phyloP scores from a whole-genome alignment of 2,888 invertebrate species.

The Pycnomerus fuliginosus region DNA sequence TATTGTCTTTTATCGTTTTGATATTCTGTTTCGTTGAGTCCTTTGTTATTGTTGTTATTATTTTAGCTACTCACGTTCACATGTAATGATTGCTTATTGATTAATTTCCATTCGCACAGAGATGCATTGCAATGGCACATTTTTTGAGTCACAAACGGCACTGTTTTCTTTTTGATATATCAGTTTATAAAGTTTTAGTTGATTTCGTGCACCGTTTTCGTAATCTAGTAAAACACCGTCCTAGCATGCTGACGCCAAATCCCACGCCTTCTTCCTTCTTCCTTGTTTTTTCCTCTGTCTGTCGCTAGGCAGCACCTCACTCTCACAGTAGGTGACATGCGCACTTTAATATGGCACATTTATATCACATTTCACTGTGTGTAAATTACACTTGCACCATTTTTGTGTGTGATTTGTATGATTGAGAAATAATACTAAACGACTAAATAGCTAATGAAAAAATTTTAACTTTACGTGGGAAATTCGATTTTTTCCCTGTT shows the following conservation, averaged over 20 bases:
- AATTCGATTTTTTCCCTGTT: too few species aligned
- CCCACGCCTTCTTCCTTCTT: not conserved
- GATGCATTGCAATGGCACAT: slow-evolving; percentile 56
- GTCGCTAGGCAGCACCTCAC: slow-evolving; percentile 51
- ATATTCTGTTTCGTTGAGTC: slow-evolving; percentile 36
- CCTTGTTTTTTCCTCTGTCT: slow-evolving; percentile 25
- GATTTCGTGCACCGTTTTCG: slow-evolving; percentile 49
- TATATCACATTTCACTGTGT: slow-evolving; percentile 50
- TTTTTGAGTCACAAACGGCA: slow-evolving; percentile 54
- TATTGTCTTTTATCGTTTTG: slow-evolving; percentile 35
- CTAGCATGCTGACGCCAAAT: slow-evolving; percentile 40
- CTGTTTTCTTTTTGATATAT: slow-evolving; percentile 43
- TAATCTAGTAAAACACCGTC: slow-evolving; percentile 43
- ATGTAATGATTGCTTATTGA: slow-evolving; percentile 65
- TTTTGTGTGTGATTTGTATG: slow-evolving; percentile 49
- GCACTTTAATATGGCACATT: slow-evolving; percentile 53
- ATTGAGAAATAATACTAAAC: slow-evolving; percentile 34
- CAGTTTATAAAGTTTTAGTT: slow-evolving; percentile 32
- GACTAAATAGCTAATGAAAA: slow-evolving; percentile 4
- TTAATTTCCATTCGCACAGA: slow-evolving; percentile 52
- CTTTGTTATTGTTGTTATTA: slow-evolving; percentile 48
- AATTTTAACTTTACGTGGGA: too few species aligned
- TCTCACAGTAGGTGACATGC: slow-evolving; percentile 54
- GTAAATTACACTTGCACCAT: slow-evolving; percentile 52
- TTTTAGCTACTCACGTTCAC: slow-evolving; percentile 68